These are phyloP conservation scores for Ophion obscuratus DNA, from an alignment of 2,888 invertebrate species.

Conservation along the genomic window DNA sequence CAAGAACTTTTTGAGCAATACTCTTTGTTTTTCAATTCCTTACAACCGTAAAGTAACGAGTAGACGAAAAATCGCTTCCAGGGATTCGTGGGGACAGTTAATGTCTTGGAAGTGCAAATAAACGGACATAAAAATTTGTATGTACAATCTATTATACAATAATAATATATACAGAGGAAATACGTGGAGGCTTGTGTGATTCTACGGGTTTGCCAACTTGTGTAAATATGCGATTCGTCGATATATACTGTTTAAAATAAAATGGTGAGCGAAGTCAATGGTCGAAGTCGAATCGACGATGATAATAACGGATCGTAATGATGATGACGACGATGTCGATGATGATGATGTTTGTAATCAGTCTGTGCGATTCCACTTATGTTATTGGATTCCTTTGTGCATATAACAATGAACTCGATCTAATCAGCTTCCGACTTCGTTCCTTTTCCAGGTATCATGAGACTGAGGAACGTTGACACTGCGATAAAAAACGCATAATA, in stretches of 20 bases:
- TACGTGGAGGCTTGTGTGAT: not conserved
- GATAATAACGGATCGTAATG: not conserved
- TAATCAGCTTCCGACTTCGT: not conserved
- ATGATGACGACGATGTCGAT: not conserved
- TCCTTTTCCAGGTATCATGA: conserved; percentile 36
- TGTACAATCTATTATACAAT: conserved; percentile 22
- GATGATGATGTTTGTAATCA: conserved; percentile 18
- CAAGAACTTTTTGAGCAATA: not conserved
- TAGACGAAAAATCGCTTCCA: not conserved
- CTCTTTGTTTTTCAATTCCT: not conserved
- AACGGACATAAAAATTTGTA: not conserved
- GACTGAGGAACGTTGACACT: conserved; percentile 40
- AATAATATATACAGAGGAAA: conserved; percentile 15
- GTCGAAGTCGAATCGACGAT: not conserved
- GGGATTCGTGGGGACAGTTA: not conserved
- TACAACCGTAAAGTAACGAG: not conserved
- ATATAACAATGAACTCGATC: not conserved
- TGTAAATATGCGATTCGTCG: not conserved
- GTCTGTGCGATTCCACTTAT: conserved; percentile 8
- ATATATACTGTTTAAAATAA: not conserved
- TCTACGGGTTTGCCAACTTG: not conserved
- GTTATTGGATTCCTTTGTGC: not conserved
- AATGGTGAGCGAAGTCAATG: not conserved
- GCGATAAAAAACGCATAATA: not conserved
- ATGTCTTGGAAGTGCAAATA: not conserved